Percentiles rank a stretch among this genome's conserved stretches.
phyloP scores from a whole-genome alignment of 1,140 invertebrate species.

The Potamilus streckersoni region DNA sequence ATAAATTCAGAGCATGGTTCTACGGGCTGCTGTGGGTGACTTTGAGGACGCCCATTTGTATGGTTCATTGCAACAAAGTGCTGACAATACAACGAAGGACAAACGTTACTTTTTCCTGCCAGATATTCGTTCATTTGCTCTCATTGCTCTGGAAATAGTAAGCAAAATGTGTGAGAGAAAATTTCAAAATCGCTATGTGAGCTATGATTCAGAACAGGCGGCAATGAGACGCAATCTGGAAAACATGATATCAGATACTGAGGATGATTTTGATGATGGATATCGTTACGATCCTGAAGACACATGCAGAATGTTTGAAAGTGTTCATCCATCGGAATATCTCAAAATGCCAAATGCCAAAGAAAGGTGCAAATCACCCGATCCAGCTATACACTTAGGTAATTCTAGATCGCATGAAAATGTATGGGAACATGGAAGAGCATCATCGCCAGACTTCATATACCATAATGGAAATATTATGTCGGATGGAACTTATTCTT shows the following conservation, averaged over 20 bases:
- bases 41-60: constrained; percentile 60
- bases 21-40: constrained; percentile 58
- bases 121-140: constrained; percentile 58
- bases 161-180: constrained; percentile 48
- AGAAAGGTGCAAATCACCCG: constrained; percentile 4
- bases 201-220: constrained; percentile 26
- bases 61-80: constrained; percentile 55
- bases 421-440: constrained; percentile 8
- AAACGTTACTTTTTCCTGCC: constrained; percentile 58
- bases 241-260: constrained; percentile 20
- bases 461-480: too few species aligned
- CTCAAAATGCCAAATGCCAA: not conserved
- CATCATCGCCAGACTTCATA: constrained; percentile 3
- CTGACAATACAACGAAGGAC: constrained; percentile 38
- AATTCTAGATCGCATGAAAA: constrained; percentile 16
- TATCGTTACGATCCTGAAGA: constrained; percentile 34
- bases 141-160: constrained; percentile 56
- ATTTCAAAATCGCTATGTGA: constrained; percentile 29
- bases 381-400: not conserved
- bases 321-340: constrained; percentile 2
- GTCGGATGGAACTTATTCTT: too few species aligned
- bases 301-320: constrained; percentile 24
- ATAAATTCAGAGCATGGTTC: constrained; percentile 49
- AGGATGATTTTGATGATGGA: constrained; percentile 29
- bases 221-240: constrained; percentile 15